Evolutionary conservation across 2,113 vertebrate genomes (phyloP), one percentile per base, ranked within the genome.

Genomic region (Syngnathus floridae): DNA sequence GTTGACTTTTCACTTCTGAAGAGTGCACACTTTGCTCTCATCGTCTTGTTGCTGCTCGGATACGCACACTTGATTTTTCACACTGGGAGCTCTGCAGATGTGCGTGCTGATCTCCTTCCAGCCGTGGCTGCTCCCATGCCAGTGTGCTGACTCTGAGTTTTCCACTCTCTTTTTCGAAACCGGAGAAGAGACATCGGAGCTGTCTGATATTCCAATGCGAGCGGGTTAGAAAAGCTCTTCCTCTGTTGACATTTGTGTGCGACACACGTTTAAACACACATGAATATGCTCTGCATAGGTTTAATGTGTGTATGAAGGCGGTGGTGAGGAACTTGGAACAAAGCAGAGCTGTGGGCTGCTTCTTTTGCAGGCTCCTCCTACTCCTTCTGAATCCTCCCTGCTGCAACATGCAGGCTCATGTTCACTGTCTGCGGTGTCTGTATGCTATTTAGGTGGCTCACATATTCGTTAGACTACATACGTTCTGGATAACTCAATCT

Each of bases 131-230:
- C 72, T 76, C 80, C 79, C 81, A 84, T 80, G 84, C 81, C 80
- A 86, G 76, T 59, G 67, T 86, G 88, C 86, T 89, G 86, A 86
- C 88, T 86, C 84, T 46, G 83, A 87, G 52, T 87, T 88, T 89
- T 89, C 88, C 86, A 79, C 81, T 86, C 84, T 74, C 76, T 78
- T 82, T 87, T 83, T 78, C 85, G 85, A 87, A 86, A 86, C 84
- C 63, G 69, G 82, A 88, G 86, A 19, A 71, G 73, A 84, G 80
- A 86, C 80, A 80, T 82, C 72, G 77, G 80, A 80, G 71, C 74
- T 63, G 73, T 75, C 72, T 72, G 77, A 75, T 64, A 78, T 78
- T 70, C 78, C 76, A 62, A 75, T 75, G 64, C 74, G 64, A 74
- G 71, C 46, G 73, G 49, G 52, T 70, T 70, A 40, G 67, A 70